Conservation (phyloP, 2,113 vertebrate genomes). For the Spheniscus mendiculus region DNA sequence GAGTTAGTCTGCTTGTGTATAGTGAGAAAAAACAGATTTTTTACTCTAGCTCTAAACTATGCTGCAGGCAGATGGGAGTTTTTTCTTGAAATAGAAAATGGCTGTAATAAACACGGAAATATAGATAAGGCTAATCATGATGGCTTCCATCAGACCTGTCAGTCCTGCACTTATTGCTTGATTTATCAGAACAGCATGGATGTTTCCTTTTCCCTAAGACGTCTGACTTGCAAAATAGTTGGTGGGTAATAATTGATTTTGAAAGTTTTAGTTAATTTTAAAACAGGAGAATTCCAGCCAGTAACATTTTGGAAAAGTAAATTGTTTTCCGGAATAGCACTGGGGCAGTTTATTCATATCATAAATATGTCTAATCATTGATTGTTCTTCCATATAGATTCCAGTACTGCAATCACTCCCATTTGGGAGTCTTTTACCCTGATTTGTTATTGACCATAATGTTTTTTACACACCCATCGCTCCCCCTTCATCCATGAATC, state of each 20-base stretch:
- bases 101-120: constrained; percentile 58
- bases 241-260: not conserved
- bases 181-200: constrained; percentile 21
- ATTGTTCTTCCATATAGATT: not conserved
- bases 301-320: not conserved
- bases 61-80: constrained; percentile 42
- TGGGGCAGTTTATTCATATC: not conserved
- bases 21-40: constrained; percentile 7
- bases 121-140: not conserved
- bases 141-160: constrained; percentile 28
- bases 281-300: not conserved
- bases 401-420: not conserved
- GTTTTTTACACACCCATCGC: not conserved
- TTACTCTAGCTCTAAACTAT: constrained; percentile 21
- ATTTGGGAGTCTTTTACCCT: not conserved
- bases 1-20: not conserved
- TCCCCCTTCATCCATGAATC: not conserved
- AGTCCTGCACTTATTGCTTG: not conserved
- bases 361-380: not conserved
- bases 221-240: not conserved
- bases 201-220: not conserved
- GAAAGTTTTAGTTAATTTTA: constrained; percentile 26
- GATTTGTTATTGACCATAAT: not conserved
- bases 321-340: not conserved
- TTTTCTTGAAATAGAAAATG: constrained; percentile 61